These are phyloP conservation scores for Halichoerus grypus DNA, from an alignment of 2,113 vertebrate genomes.

Conservation along the genomic window DNA sequence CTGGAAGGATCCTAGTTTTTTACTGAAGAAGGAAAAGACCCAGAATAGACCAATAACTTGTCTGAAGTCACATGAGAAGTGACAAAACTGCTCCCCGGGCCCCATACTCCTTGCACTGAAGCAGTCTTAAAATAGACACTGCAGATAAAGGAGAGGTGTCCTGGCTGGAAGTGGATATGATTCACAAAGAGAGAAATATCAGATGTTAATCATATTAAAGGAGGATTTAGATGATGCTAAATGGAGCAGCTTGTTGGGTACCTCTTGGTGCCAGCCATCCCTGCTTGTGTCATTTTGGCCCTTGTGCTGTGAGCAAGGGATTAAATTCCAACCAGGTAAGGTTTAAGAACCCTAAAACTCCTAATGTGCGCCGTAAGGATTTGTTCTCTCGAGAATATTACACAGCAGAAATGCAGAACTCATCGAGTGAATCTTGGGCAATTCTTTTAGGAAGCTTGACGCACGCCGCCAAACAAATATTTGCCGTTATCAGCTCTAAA, in stretches of 20 bases:
- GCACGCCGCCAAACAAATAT: background rate
- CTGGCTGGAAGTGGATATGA: conserved; percentile 74
- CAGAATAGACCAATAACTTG: conserved; percentile 76
- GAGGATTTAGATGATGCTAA: conserved; percentile 93
- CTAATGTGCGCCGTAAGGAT: conserved; percentile 32
- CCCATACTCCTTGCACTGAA: conserved; percentile 65
- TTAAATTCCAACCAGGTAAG: conserved; percentile 76
- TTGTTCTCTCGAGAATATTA: conserved; percentile 26
- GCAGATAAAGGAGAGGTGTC: conserved; percentile 72
- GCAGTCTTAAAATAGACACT: conserved; percentile 75
- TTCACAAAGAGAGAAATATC: conserved; percentile 87
- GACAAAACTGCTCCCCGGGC: conserved; percentile 72
- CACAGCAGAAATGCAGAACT: conserved; percentile 22
- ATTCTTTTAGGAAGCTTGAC: conserved; percentile 42
- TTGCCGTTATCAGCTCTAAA: conserved; percentile 20
- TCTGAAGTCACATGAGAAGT: conserved; percentile 79
- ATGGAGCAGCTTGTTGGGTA: conserved; percentile 91
- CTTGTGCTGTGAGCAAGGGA: conserved; percentile 59
- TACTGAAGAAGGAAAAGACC: conserved; percentile 42
- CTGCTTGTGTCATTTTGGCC: conserved; percentile 80
- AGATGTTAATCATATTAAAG: conserved; percentile 93
- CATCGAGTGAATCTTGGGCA: background rate
- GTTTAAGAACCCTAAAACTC: conserved; percentile 74
- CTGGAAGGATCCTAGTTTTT: conserved; percentile 12
- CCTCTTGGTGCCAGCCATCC: conserved; percentile 88